A percentile compares a stretch with the other conserved stretches of the same genome.
These are phyloP conservation scores for Epinotia nisella DNA, from an alignment of 2,888 invertebrate genomes.

Conservation along the genomic window DNA sequence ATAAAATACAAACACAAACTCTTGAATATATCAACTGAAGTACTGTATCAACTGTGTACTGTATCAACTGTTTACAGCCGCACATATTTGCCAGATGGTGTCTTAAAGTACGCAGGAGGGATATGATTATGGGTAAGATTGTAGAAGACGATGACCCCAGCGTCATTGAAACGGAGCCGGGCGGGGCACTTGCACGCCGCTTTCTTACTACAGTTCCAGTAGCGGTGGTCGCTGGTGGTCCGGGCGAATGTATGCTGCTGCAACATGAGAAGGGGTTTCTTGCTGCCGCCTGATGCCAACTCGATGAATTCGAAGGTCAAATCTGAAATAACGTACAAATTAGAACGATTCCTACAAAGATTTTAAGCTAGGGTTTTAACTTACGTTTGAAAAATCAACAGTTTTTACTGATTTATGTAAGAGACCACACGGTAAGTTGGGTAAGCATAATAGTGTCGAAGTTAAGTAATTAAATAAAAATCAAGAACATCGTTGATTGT, in stretches of 20 bases:
- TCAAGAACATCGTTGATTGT: no score
- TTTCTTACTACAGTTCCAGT: slow-evolving; percentile 69
- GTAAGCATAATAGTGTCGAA: no score
- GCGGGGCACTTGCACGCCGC: slow-evolving; percentile 59
- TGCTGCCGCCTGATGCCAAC: slow-evolving; percentile 50
- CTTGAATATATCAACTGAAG: background rate
- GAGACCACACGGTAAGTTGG: no score
- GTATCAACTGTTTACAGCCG: slow-evolving; percentile 38
- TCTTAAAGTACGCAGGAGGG: slow-evolving; percentile 53
- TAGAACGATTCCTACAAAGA: background rate
- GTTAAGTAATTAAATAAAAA: no score
- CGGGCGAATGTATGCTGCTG: slow-evolving; percentile 59
- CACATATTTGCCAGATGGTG: slow-evolving; percentile 50
- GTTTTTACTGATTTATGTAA: no score
- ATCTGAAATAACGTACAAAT: slow-evolving; percentile 46
- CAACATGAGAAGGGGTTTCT: slow-evolving; percentile 53
- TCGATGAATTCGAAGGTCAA: slow-evolving; percentile 52
- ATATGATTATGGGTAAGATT: slow-evolving; percentile 60
- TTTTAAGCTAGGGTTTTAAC: no score
- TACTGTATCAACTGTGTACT: background rate
- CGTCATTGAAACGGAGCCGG: slow-evolving; percentile 59
- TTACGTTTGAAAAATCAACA: no score
- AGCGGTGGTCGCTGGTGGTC: slow-evolving; percentile 61
- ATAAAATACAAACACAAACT: no score
- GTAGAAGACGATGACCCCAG: slow-evolving; percentile 55